phyloP scores from a whole-genome alignment of 2,113 vertebrate genomes.

The Mixornis gularis region DNA sequence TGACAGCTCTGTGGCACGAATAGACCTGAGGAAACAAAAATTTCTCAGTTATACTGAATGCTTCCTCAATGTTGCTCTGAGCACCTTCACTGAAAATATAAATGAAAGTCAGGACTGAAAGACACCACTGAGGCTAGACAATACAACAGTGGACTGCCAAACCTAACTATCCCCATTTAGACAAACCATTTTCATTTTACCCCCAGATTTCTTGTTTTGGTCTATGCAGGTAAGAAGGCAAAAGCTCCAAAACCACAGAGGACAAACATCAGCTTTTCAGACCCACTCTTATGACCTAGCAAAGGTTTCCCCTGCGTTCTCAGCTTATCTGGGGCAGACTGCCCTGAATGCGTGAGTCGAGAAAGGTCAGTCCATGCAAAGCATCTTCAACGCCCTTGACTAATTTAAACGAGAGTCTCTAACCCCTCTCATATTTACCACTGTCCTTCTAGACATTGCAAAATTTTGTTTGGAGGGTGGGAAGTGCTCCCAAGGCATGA shows the following conservation, averaged over 20 bases:
- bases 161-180: not conserved
- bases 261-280: not conserved
- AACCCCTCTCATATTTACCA: not conserved
- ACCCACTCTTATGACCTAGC: not conserved
- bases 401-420: not conserved
- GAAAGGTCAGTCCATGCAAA: not conserved
- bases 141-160: not conserved
- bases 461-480: not conserved
- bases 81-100: not conserved
- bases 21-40: conserved; percentile 76
- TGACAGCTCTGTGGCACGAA: conserved; percentile 85
- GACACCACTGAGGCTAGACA: not conserved
- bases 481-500: not conserved
- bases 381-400: not conserved
- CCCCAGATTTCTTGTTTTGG: not conserved
- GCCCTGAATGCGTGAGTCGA: not conserved
- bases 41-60: not conserved
- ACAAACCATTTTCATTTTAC: not conserved
- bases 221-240: not conserved
- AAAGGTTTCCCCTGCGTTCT: not conserved
- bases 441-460: not conserved
- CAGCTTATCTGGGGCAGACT: not conserved
- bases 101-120: not conserved
- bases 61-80: not conserved
- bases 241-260: not conserved